Conservation (phyloP, 2,888 invertebrate genomes). For the Diarsia dahlii region DNA sequence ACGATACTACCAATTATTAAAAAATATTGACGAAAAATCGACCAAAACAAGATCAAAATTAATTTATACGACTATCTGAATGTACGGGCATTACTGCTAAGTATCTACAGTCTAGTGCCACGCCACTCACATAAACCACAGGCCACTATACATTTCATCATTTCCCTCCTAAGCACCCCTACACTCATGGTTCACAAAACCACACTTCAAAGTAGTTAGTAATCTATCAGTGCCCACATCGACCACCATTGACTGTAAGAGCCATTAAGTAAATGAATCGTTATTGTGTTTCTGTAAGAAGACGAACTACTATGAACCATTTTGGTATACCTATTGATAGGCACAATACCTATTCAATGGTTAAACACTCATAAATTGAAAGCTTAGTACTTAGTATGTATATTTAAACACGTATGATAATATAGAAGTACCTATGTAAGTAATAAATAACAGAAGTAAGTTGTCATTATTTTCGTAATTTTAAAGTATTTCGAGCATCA, state of each 20-base stretch:
- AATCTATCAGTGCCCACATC: constrained; percentile 56
- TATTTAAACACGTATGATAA: too few species aligned
- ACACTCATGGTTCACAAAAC: constrained; percentile 53
- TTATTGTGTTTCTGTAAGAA: constrained; percentile 32
- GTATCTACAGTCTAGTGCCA: neutral
- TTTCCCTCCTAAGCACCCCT: constrained; percentile 31
- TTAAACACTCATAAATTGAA: neutral
- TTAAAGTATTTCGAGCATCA: neutral
- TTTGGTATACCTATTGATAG: neutral
- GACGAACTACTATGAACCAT: constrained; percentile 2
- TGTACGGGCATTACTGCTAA: neutral
- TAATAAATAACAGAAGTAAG: neutral
- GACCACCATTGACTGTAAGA: constrained; percentile 42
- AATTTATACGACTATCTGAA: neutral
- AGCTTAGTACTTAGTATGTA: too few species aligned
- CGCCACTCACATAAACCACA: constrained; percentile 41
- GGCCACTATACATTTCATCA: constrained; percentile 29
- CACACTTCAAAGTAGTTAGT: constrained; percentile 55
- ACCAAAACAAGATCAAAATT: neutral
- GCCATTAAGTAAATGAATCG: constrained; percentile 55
- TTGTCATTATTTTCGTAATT: neutral
- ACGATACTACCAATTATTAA: neutral
- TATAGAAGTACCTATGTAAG: too few species aligned
- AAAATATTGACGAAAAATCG: neutral
- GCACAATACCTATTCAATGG: neutral